These are phyloP conservation scores for Indri indri DNA, from an alignment of 2,113 vertebrate genomes.

Conservation along the genomic window DNA sequence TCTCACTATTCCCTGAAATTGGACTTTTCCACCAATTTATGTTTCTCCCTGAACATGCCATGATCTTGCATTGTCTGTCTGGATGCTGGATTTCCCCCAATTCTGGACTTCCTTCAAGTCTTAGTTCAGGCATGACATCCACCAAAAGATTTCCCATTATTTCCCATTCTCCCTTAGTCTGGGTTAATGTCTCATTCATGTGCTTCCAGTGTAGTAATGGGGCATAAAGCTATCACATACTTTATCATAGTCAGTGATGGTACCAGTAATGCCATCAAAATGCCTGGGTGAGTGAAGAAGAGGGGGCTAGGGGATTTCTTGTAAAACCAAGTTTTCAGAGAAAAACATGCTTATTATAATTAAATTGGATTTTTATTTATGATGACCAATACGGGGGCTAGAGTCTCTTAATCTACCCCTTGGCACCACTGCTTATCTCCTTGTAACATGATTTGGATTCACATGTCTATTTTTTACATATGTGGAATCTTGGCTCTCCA, in stretches of 20 bases:
- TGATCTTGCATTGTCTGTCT: background rate
- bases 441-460: background rate
- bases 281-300: background rate
- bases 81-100: background rate
- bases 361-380: slow-evolving; percentile 8
- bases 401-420: background rate
- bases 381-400: background rate
- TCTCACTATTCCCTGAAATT: background rate
- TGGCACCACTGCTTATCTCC: background rate
- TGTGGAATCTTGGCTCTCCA: background rate
- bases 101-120: background rate
- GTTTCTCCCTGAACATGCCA: background rate
- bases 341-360: background rate
- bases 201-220: background rate
- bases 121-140: background rate
- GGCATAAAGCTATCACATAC: background rate
- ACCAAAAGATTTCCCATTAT: background rate
- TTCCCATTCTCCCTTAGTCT: background rate
- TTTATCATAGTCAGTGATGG: background rate
- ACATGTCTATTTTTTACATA: background rate
- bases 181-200: background rate
- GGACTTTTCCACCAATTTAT: background rate
- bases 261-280: background rate
- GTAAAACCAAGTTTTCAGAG: background rate
- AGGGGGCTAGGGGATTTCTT: background rate